Evolutionary conservation across 2,888 invertebrate species (phyloP), one percentile per base, ranked within the genome.

Genomic region (Crocallis elinguaria): DNA sequence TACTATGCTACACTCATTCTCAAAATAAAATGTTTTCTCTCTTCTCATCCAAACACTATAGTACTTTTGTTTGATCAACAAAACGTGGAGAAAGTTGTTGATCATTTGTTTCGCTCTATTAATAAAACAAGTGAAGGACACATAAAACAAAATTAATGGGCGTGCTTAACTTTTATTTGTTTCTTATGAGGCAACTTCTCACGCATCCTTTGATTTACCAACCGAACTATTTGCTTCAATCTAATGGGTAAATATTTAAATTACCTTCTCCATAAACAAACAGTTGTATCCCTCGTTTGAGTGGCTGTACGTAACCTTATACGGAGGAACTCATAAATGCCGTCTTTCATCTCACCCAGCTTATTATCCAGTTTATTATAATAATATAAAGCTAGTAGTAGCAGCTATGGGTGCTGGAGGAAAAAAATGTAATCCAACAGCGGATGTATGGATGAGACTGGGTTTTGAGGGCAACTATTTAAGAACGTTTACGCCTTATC

Each of bases 321-420:
- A 86, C 86, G 73, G 66, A 66, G 67, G 70, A 49, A 74, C 71
- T 77, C 75, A 79, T 86, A 85, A 86, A 85, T 67, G 78, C 71
- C 73, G 82, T 85, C 88, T 88, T 87, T 88, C 87, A 88, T 82
- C 84, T 77, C 75, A 72, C 67, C 77, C 77, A 75, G 72, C 83
- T 79, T 79, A 84, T 85, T 82, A 84, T 65, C 50, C 62, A 64
- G 62, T 64, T 69, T 70, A 71, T 73, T 73, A 65, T 58, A 62
- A 60, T n/a, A n/a, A n/a, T 60, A 65, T 58, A 62, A 60, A 50
- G 21, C 19, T 43, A 21, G 37, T 38, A 16, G 52, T 37, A 37
- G 3, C 33, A 29, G 61, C 67, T 65, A 75, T 76, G 76, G 75
- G 77, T 77, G 78, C 70, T 68, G 57, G 46, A 50, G 30, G 66